Conservation (phyloP, 2,797 vertebrate genomes). For the Acanthopagrus latus region DNA sequence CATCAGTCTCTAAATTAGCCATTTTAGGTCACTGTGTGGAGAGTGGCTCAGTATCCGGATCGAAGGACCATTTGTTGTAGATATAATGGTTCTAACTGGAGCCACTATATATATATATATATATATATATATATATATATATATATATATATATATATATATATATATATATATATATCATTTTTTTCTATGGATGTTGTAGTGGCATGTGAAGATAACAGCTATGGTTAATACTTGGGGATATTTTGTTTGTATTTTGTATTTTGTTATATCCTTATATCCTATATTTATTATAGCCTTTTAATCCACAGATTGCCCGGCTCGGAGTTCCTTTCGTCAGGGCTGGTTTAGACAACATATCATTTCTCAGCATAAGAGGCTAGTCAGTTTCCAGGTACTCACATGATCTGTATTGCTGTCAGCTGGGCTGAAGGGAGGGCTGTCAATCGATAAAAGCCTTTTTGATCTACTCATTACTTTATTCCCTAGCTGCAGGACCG, state of each 20-base stretch:
- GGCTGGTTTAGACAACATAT: slow-evolving; percentile 23
- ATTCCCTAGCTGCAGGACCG: slow-evolving; percentile 23
- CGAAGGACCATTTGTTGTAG: no score
- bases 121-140: no score
- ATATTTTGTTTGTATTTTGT: no score
- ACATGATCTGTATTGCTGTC: slow-evolving; percentile 20
- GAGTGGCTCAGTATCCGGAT: no score
- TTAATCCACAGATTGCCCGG: background rate
- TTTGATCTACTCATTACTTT: slow-evolving; percentile 31
- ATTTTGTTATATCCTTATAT: background rate
- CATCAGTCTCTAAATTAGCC: no score
- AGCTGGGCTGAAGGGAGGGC: slow-evolving; percentile 15
- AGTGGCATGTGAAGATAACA: background rate
- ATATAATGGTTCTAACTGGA: no score
- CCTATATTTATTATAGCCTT: no score
- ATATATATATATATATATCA: no score
- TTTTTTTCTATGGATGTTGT: background rate
- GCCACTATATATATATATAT: no score
- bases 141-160: no score
- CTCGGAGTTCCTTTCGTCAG: slow-evolving; percentile 17
- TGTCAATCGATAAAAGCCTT: slow-evolving; percentile 45
- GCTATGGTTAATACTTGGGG: background rate
- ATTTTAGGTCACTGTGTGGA: no score
- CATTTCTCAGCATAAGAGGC: slow-evolving; percentile 39
- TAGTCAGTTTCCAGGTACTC: slow-evolving; percentile 48